Base-by-base conservation (phyloP, 2,888 invertebrate species). In the Erpobdella octoculata region DNA sequence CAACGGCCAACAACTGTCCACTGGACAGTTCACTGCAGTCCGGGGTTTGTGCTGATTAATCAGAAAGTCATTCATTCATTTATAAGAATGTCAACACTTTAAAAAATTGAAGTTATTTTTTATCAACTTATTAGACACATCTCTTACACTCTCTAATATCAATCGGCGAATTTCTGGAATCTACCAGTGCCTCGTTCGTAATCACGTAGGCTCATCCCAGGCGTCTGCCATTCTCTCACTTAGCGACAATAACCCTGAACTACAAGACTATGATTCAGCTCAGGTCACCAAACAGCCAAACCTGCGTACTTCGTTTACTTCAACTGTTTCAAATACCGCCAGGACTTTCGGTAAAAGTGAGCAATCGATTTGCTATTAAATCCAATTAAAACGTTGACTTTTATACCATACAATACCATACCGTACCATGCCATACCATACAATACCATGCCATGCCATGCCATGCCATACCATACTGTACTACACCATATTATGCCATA, bases 1-100 rank as follows among this genome's bases (percentile, higher is more conserved):
- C 70, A 93, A 94, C 80, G 91, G 92, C 2, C 25, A 58, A 18
- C 53, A 36, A 36, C 41, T 64, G 31, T 35, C 33, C 33, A 67
- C 35, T 4, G 71, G 71, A 36, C 71, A 25, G 58, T 67, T 67
- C 28, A 53, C 48, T 9, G 71, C 58, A 12, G 71, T 71, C 36
- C 41, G 71, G 53, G 67, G 71, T 71, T 28, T 53, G 71, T 46
- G 6, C 9, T 9, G 9, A 18, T 41, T 12, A 18, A 18, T 12
- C 18, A 18, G 41, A 18, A 18, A 41, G 41, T 9, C 18, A 9
- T 41, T 41, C 18, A 18, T 41, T 41, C 9, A 41, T 41, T 12
- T 41, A 41, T 41, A 41, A 12, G 18, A 12, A 41, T 41, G 9
- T 41, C 9, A 12, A 12, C 41, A 41, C 18, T 41, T n/a, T 41